Conservation (phyloP, 2,113 vertebrate species). For the Indicator maculatus region DNA sequence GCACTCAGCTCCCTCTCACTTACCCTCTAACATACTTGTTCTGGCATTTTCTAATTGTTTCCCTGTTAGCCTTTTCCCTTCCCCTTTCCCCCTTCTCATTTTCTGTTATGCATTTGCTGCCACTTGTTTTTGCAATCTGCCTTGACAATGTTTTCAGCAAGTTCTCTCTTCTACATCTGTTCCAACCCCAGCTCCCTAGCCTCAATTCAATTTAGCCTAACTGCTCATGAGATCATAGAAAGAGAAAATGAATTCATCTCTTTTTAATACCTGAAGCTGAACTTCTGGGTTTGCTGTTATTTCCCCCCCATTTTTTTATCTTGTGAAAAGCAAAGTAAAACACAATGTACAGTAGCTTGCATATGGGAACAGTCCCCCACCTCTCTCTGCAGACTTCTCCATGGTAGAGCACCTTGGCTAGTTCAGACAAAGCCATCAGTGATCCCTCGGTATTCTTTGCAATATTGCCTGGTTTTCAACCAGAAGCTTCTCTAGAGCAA, state of each 20-base stretch:
- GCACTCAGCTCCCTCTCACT: neutral
- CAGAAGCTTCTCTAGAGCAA: neutral
- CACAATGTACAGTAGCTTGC: neutral
- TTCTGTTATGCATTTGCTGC: slow-evolving; percentile 24
- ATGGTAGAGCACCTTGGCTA: neutral
- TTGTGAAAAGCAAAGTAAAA: neutral
- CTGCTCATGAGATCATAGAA: neutral
- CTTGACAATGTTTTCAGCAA: slow-evolving; percentile 37
- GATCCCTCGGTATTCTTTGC: neutral
- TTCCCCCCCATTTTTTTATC: neutral
- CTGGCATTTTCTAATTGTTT: slow-evolving; percentile 43
- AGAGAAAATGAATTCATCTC: neutral
- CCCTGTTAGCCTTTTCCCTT: neutral
- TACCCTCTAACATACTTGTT: neutral
- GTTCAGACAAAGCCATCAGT: neutral
- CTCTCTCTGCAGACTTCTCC: neutral
- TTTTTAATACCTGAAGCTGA: neutral
- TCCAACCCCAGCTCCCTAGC: neutral
- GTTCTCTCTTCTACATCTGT: neutral
- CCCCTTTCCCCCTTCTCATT: slow-evolving; percentile 21
- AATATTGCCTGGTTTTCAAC: neutral
- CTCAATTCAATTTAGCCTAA: slow-evolving; percentile 34
- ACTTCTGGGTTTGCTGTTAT: neutral
- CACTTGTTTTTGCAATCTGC: neutral
- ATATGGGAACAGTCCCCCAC: neutral